Conservation (phyloP, 2,888 invertebrate species). For the Philaethria dido region DNA sequence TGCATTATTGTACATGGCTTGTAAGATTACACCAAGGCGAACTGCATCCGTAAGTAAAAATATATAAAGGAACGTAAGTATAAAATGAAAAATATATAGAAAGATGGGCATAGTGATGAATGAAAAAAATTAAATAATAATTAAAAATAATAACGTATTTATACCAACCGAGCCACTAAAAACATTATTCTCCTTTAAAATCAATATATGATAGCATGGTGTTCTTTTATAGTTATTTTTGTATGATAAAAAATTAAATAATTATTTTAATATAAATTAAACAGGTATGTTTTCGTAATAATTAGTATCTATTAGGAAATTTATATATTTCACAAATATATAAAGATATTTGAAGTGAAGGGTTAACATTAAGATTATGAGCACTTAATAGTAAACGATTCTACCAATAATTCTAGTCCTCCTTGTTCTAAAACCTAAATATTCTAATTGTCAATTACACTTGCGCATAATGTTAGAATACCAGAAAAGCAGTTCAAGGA, state of each 20-base stretch:
- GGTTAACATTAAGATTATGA: not conserved
- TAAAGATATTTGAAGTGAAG: constrained; percentile 3
- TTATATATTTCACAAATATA: not conserved
- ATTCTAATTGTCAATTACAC: constrained; percentile 45
- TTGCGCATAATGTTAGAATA: constrained; percentile 59
- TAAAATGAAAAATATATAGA: not conserved
- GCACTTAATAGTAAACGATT: not conserved
- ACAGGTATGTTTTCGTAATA: no score
- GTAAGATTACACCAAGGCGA: constrained; percentile 33
- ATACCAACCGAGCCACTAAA: no score
- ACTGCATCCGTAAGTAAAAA: constrained; percentile 16
- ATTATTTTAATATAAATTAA: no score
- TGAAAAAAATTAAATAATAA: not conserved
- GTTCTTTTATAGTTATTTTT: no score
- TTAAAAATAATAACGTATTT: no score
- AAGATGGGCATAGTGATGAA: not conserved
- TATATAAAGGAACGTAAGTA: constrained; percentile 3
- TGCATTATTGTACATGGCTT: constrained; percentile 27
- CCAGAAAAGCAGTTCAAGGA: constrained; percentile 68
- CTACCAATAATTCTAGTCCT: constrained; percentile 19
- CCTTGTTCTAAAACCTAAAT: constrained; percentile 63
- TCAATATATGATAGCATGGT: no score
- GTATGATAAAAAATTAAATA: no score
- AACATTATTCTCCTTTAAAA: no score
- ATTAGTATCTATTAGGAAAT: no score